phyloP scores from a whole-genome alignment of 2,113 vertebrate species.

The Parotia lawesii region DNA sequence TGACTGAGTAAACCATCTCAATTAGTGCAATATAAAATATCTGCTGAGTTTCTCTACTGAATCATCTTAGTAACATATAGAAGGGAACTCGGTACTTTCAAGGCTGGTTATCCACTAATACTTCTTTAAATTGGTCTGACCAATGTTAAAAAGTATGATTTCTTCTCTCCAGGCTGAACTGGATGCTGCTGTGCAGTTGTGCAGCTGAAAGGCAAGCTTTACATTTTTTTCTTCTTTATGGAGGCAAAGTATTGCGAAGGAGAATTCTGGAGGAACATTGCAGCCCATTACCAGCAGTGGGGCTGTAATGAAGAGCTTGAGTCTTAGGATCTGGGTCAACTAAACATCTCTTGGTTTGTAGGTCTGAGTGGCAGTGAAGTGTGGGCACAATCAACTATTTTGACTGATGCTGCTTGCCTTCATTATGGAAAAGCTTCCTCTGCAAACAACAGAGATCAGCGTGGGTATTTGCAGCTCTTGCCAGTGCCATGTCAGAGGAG shows the following conservation, averaged over 20 bases:
- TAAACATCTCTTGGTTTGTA: rapidly evolving
- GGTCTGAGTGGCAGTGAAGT: background rate
- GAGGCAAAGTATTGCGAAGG: background rate
- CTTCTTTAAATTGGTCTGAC: background rate
- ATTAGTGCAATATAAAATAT: background rate
- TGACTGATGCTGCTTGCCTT: background rate
- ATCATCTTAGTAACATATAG: background rate
- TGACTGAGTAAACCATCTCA: background rate
- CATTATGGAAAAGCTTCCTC: background rate
- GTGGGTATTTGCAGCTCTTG: background rate
- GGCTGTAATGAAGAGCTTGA: background rate
- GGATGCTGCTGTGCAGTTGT: background rate
- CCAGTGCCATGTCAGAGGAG: background rate
- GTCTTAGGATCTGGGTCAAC: background rate
- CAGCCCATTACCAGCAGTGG: background rate
- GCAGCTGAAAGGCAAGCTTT: background rate
- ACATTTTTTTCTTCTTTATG: background rate
- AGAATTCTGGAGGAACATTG: background rate
- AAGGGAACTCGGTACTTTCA: background rate
- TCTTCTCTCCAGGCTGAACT: background rate
- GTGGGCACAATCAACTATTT: background rate
- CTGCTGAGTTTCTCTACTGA: background rate
- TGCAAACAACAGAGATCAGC: background rate
- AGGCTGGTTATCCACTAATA: background rate
- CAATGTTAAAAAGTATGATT: background rate